These are phyloP conservation scores for Cryptotis parvus DNA, from an alignment of 2,113 vertebrate species.

Conservation along the genomic window DNA sequence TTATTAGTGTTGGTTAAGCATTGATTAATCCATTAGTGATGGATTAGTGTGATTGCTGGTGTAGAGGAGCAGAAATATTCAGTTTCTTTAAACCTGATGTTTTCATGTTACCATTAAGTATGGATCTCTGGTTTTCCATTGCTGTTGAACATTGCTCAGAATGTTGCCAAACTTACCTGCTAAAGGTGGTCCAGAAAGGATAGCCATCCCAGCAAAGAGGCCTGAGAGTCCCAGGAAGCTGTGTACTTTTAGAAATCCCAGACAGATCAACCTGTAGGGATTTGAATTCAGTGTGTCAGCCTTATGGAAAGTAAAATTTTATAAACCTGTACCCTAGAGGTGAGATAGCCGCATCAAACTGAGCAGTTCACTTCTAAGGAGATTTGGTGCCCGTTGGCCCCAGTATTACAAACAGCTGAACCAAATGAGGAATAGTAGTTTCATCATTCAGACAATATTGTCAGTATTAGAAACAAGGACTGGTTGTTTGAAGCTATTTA, in stretches of 20 bases:
- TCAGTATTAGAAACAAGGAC: background rate
- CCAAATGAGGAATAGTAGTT: background rate
- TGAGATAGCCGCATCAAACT: background rate
- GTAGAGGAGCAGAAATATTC: background rate
- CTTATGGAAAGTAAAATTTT: background rate
- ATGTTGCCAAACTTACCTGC: conserved; percentile 89
- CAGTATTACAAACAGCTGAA: background rate
- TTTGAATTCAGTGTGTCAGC: conserved; percentile 55
- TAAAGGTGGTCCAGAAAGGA: conserved; percentile 93
- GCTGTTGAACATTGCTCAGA: conserved; percentile 33
- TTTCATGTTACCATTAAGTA: background rate
- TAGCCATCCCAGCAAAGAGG: conserved; percentile 94
- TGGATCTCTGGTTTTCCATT: conserved; percentile 14
- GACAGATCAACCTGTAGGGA: conserved; percentile 92
- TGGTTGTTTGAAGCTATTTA: background rate
- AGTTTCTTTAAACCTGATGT: background rate
- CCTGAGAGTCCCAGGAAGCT: conserved; percentile 93
- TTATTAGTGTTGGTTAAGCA: background rate
- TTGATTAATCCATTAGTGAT: no score
- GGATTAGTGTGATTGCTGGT: background rate
- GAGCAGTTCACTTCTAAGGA: background rate
- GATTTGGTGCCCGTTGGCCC: background rate
- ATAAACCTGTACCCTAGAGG: background rate
- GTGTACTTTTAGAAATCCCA: conserved; percentile 89
- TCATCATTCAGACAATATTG: background rate